phyloP scores from a whole-genome alignment of 2,888 invertebrate genomes.

The Furcula furcula region DNA sequence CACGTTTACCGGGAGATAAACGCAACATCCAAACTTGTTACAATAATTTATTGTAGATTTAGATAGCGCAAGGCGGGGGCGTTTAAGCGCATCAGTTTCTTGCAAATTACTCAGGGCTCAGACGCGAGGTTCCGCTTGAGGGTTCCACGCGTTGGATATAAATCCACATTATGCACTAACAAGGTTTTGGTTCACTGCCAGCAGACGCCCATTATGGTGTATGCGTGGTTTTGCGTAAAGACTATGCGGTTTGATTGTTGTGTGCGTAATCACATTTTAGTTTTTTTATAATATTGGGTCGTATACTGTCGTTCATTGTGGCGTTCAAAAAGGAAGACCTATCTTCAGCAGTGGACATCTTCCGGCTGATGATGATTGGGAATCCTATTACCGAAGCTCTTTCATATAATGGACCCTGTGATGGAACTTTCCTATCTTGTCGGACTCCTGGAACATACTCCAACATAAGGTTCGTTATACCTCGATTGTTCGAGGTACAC shows the following conservation, averaged over 20 bases:
- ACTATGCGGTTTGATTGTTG: constrained; percentile 13
- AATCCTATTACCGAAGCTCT: no score
- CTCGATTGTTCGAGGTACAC: no score
- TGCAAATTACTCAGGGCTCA: constrained; percentile 63
- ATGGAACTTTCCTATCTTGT: no score
- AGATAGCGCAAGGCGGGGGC: constrained; percentile 27
- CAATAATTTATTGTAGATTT: constrained; percentile 37
- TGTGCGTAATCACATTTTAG: not conserved
- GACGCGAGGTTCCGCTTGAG: constrained; percentile 36
- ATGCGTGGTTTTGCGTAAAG: constrained; percentile 1
- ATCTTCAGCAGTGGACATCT: no score
- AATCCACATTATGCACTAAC: constrained; percentile 73
- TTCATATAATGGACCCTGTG: no score
- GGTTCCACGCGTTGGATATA: constrained; percentile 56
- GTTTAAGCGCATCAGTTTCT: constrained; percentile 39
- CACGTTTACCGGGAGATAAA: constrained; percentile 1
- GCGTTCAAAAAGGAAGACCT: no score
- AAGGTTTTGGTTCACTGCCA: constrained; percentile 76
- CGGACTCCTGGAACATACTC: no score
- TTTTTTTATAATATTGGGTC: no score
- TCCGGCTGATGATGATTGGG: no score
- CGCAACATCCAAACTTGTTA: constrained; percentile 12
- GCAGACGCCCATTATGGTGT: constrained; percentile 44
- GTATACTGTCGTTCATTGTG: no score
- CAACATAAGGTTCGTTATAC: no score